These are phyloP conservation scores for Ptychoptera contaminata DNA, from an alignment of 2,888 invertebrate genomes.

Conservation along the genomic window DNA sequence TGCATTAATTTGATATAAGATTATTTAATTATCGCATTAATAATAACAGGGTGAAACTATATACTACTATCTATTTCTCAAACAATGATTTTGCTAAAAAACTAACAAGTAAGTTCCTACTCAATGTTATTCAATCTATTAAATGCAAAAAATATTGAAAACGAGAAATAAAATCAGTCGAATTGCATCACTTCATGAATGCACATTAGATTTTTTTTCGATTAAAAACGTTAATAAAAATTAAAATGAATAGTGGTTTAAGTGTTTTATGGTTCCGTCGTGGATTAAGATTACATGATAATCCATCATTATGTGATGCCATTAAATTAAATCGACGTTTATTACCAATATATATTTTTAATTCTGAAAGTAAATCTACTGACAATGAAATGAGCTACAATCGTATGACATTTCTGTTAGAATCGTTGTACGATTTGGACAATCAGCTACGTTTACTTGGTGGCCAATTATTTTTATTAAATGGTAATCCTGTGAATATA, in stretches of 20 bases:
- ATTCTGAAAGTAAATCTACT: background rate
- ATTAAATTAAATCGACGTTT: slow-evolving; percentile 16
- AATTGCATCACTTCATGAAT: too few relatives aligned
- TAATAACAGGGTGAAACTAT: too few relatives aligned
- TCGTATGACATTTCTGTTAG: slow-evolving; percentile 50
- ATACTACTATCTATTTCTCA: too few relatives aligned
- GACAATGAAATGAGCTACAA: slow-evolving; percentile 48
- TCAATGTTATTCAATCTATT: too few relatives aligned
- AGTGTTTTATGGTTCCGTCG: slow-evolving; percentile 55
- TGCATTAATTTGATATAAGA: too few relatives aligned
- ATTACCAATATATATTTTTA: background rate
- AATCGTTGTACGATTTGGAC: slow-evolving; percentile 48
- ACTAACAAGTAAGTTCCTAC: too few relatives aligned
- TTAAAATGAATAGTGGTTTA: background rate
- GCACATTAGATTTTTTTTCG: too few relatives aligned
- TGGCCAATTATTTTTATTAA: slow-evolving; percentile 41
- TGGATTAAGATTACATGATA: slow-evolving; percentile 53
- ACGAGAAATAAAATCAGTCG: too few relatives aligned
- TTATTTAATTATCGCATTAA: too few relatives aligned
- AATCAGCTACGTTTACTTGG: slow-evolving; percentile 37
- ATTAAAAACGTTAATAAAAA: too few relatives aligned
- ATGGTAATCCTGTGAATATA: slow-evolving; percentile 42
- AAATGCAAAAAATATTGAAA: too few relatives aligned
- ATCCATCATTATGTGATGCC: slow-evolving; percentile 45
- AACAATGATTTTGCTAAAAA: too few relatives aligned